Percentiles rank a stretch among this genome's conserved stretches.
phyloP scores from a whole-genome alignment of 1,140 invertebrate species.

The Dermatophagoides farinae region DNA sequence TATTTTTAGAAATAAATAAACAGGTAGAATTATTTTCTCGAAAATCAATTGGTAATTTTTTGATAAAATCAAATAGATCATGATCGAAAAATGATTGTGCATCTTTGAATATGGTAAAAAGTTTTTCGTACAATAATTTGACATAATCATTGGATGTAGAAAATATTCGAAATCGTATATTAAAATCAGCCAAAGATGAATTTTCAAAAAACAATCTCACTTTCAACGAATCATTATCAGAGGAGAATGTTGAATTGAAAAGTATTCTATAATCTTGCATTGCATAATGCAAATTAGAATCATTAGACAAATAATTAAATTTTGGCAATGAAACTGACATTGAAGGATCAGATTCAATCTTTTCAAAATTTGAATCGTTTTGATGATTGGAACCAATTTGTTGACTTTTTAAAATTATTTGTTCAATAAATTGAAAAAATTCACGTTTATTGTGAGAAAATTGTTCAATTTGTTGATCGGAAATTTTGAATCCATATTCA shows the following conservation, averaged over 20 bases:
- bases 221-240: neutral
- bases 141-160: too few relatives aligned
- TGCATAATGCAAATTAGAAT: neutral
- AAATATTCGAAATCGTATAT: neutral
- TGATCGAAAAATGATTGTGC: neutral
- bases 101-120: too few relatives aligned
- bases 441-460: too few relatives aligned
- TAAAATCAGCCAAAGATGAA: neutral
- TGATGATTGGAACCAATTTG: neutral
- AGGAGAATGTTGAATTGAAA: neutral
- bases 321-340: neutral
- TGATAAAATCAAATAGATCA: neutral
- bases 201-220: conserved; percentile 1
- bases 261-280: neutral
- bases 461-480: too few relatives aligned
- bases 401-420: conserved; percentile 1
- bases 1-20: neutral
- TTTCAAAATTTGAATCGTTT: too few relatives aligned
- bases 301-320: neutral
- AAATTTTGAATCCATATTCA: too few relatives aligned
- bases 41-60: conserved; percentile 1
- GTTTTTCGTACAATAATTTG: too few relatives aligned
- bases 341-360: too few relatives aligned
- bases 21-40: neutral
- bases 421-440: neutral